Evolutionary conservation across 2,113 vertebrate genomes (phyloP).

Genomic region (Edolisoma coerulescens): DNA sequence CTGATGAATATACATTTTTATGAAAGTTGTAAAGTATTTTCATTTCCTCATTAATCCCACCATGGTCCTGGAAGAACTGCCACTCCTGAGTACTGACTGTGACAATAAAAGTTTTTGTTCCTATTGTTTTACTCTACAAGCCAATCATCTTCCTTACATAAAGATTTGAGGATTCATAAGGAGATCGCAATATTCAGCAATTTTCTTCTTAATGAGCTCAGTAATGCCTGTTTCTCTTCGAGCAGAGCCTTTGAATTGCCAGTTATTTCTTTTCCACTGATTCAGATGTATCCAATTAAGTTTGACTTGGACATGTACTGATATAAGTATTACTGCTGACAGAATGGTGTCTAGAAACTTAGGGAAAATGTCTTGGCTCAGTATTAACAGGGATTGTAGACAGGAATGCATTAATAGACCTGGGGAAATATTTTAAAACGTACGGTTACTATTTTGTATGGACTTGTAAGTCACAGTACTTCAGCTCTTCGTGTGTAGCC

Average conservation of each 20-base stretch:
- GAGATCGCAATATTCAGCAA: conserved; percentile 56
- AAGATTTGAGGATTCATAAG: conserved; percentile 57
- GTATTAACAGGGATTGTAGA: background rate
- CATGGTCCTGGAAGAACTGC: conserved; percentile 62
- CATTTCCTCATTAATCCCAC: conserved; percentile 67
- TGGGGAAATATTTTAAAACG: background rate
- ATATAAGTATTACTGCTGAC: conserved; percentile 29
- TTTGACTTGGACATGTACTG: conserved; percentile 30
- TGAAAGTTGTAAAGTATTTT: conserved; percentile 70
- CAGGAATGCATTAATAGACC: background rate
- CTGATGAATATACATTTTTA: conserved; percentile 73
- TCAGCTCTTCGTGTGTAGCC: background rate
- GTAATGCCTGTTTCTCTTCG: conserved; percentile 49
- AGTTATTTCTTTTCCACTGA: conserved; percentile 58
- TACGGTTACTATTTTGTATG: background rate
- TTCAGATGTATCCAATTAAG: conserved; percentile 66
- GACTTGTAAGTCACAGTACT: background rate
- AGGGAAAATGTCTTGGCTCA: background rate
- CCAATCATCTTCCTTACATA: conserved; percentile 40
- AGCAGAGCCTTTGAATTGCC: conserved; percentile 53
- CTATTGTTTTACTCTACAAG: conserved; percentile 66
- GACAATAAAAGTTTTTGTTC: conserved; percentile 52
- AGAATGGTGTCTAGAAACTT: background rate
- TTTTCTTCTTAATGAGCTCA: conserved; percentile 70
- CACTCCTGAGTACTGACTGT: conserved; percentile 62